A percentile compares a stretch with the other conserved stretches of the same genome.
These are phyloP conservation scores for Aleiodes leptofemur DNA, from an alignment of 2,888 invertebrate genomes.

Conservation along the genomic window DNA sequence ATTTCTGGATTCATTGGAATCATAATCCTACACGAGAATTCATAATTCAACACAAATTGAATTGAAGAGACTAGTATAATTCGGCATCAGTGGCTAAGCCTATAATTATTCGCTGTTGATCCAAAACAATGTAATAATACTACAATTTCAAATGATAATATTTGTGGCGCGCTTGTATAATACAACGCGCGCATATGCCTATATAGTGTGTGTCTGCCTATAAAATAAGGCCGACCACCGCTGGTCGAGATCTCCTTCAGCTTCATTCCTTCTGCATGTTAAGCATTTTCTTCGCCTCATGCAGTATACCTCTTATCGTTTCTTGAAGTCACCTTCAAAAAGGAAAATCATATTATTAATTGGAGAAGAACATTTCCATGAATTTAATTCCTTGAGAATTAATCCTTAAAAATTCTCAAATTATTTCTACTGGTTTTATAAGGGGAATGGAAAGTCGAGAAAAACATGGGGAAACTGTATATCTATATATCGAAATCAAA, in stretches of 20 bases:
- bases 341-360: neutral
- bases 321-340: no score
- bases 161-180: conserved; percentile 57
- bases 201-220: conserved; percentile 38
- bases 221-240: conserved; percentile 60
- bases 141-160: conserved; percentile 62
- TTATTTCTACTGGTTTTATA: no score
- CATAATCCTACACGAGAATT: neutral
- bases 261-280: conserved; percentile 28
- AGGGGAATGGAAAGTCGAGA: neutral
- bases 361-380: neutral
- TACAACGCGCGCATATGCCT: conserved; percentile 51
- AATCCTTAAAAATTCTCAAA: no score
- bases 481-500: neutral
- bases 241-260: conserved; percentile 62
- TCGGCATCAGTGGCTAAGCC: conserved; percentile 59
- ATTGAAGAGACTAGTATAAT: conserved; percentile 68
- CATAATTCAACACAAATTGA: conserved; percentile 50
- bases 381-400: neutral
- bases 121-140: conserved; percentile 66
- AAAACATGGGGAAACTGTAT: neutral
- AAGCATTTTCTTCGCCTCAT: no score
- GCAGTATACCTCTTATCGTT: no score
- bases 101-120: conserved; percentile 65
- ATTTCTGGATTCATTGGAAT: neutral